These are phyloP conservation scores for Oscarella lobularis DNA, from an alignment of 37 sponge, comb jelly and placozoan species.

Conservation along the genomic window DNA sequence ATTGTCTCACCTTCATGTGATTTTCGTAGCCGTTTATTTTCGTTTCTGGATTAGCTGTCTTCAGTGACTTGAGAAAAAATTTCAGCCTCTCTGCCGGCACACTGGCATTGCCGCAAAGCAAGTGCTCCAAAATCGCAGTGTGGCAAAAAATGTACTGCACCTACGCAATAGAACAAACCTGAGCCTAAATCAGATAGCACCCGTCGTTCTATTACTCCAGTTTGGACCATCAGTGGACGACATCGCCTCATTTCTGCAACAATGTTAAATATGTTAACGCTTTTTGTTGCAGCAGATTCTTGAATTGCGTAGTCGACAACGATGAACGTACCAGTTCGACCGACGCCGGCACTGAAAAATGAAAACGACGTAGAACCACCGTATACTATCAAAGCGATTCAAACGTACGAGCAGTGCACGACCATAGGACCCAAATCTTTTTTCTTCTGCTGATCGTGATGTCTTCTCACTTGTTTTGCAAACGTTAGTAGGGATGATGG, in stretches of 20 bases:
- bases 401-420: conserved; percentile 66
- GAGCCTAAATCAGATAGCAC: neutral
- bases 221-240: conserved; percentile 52
- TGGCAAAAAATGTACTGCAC: conserved; percentile 85
- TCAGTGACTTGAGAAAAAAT: conserved; percentile 16
- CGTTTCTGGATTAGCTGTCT: conserved; percentile 10
- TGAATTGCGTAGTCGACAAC: conserved; percentile 44
- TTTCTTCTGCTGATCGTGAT: conserved; percentile 3
- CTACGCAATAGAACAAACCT: conserved; percentile 16
- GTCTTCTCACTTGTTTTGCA: conserved; percentile 28
- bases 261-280: conserved; percentile 31
- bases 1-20: conserved; percentile 61
- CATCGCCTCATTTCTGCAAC: conserved; percentile 26
- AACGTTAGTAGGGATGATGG: conserved; percentile 61
- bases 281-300: conserved; percentile 14
- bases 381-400: neutral
- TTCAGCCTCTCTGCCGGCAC: conserved; percentile 18
- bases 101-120: conserved; percentile 70
- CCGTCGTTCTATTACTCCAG: conserved; percentile 17
- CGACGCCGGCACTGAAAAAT: conserved; percentile 42
- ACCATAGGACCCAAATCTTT: conserved; percentile 18
- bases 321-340: conserved; percentile 63
- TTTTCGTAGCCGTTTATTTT: conserved; percentile 30
- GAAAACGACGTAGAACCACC: neutral
- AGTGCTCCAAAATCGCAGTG: conserved; percentile 73